Base-by-base conservation (phyloP, 1,140 invertebrate genomes). In the Drosophila leontia region DNA sequence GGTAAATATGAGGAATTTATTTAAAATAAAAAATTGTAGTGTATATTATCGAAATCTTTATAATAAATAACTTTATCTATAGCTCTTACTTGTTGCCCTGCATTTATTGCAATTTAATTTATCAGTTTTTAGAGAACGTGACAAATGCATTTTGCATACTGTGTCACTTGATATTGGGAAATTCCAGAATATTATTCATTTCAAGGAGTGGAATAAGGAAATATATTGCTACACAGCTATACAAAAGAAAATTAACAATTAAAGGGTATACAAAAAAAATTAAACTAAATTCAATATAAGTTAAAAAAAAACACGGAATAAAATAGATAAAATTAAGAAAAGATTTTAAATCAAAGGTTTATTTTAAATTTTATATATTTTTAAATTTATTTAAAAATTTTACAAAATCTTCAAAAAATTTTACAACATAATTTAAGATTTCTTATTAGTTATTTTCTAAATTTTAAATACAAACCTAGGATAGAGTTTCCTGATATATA, bases 121-220 rank as follows among this genome's bases (percentile, higher is more conserved):
- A 61, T 55, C 32, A 53, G 32, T 37, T 37, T 35, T 51, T 9
- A 35, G 8, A 29, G 41, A 34, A 60, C 58, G 44, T 60, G 42
- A 53, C 32, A 26, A 32, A 60, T 60, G 58, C 44, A 34, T n/a
- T 60, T 60, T 60, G 5, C n/a, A 60, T 34, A 34, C 7, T 35
- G n/a, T 34, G n/a, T 13, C 50, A 19, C 19, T 35, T 34, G n/a
- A 5, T 19, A 35, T 53, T 35, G 32, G 4, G 17, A 53, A 53
- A 53, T 53, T 53, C 50, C 50, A 19, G 12, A 17, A 15, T 12
- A 19, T 35, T 35, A 37, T 15, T 55, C 34, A 55, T 53, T 35
- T 15, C n/a, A 53, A 53, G 12, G 12, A 53, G 19, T 7, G 19
- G 51, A 53, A 23, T 23, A 37, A 53, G 32, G 29, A 35, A 53